Conservation (phyloP, 2,888 invertebrate genomes). For the Ferrisia virgata region DNA sequence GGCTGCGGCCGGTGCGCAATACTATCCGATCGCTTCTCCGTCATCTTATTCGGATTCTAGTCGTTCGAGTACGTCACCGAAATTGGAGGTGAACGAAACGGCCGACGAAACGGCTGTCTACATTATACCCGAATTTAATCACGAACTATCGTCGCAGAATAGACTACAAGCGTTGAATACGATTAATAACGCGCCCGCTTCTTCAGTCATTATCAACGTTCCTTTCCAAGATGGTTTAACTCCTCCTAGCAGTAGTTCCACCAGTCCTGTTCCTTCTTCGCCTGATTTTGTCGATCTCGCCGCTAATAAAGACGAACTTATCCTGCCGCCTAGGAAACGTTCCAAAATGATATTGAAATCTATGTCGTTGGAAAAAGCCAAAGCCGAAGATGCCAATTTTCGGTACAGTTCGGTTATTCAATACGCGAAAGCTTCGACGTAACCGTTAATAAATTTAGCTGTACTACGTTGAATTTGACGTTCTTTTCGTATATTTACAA, state of each 20-base stretch:
- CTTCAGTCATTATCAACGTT: slow-evolving; percentile 61
- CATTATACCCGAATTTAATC: neutral
- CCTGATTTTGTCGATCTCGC: slow-evolving; percentile 57
- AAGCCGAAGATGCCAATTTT: slow-evolving; percentile 54
- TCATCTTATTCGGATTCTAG: slow-evolving; percentile 46
- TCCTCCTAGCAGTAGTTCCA: slow-evolving; percentile 40
- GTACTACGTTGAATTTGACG: too few relatives aligned
- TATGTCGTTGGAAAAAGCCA: slow-evolving; percentile 59
- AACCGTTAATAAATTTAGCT: too few relatives aligned
- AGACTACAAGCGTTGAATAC: neutral
- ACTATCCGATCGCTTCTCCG: slow-evolving; percentile 22
- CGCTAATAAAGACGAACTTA: slow-evolving; percentile 60
- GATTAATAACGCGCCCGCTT: slow-evolving; percentile 42
- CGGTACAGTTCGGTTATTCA: slow-evolving; percentile 76
- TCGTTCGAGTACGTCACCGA: slow-evolving; percentile 49
- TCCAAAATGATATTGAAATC: slow-evolving; percentile 71
- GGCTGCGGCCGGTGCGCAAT: neutral
- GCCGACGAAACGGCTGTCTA: slow-evolving; percentile 8
- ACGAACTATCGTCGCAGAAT: neutral
- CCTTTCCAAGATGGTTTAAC: slow-evolving; percentile 35
- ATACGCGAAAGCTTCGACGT: slow-evolving; percentile 60
- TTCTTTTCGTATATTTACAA: too few relatives aligned
- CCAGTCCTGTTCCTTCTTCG: slow-evolving; percentile 49
- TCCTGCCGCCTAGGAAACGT: slow-evolving; percentile 74
- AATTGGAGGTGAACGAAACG: slow-evolving; percentile 47